Evolutionary conservation across 1,140 invertebrate species (phyloP).

Genomic region (Drosophila erecta): DNA sequence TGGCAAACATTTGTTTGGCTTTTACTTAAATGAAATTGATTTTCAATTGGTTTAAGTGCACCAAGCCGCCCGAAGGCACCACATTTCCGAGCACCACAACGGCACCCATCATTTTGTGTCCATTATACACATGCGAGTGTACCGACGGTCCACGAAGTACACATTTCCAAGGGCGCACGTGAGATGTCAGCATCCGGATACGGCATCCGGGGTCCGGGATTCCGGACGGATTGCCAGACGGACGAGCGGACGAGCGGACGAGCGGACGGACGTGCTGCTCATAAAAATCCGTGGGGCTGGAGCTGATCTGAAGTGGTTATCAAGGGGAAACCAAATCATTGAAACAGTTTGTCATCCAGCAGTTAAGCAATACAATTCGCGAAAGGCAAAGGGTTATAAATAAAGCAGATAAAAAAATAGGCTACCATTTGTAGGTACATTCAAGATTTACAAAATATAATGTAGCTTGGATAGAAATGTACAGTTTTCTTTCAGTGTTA

Average conservation of each 20-base stretch:
- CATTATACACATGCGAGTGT: background rate
- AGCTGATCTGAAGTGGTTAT: background rate
- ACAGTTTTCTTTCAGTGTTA: no score
- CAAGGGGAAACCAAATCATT: background rate
- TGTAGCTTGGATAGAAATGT: no score
- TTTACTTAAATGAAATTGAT: conserved; percentile 79
- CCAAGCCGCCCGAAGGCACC: conserved; percentile 18
- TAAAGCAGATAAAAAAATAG: no score
- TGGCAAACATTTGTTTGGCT: conserved; percentile 69
- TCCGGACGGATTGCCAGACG: no score
- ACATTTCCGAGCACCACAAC: conserved; percentile 1
- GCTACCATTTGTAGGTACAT: background rate
- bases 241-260: background rate
- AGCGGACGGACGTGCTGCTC: conserved; percentile 1
- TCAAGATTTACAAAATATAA: no score
- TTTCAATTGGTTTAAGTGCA: conserved; percentile 78
- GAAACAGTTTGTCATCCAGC: conserved; percentile 12
- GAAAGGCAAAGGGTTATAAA: background rate
- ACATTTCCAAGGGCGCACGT: conserved; percentile 21
- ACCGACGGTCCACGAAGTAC: background rate
- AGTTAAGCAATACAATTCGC: background rate
- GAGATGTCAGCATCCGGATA: conserved; percentile 18
- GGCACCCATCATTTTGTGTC: background rate
- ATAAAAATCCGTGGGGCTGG: conserved; percentile 11
- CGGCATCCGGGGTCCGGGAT: no score